phyloP scores from a whole-genome alignment of 1,140 invertebrate genomes.

The Pissodes strobi region DNA sequence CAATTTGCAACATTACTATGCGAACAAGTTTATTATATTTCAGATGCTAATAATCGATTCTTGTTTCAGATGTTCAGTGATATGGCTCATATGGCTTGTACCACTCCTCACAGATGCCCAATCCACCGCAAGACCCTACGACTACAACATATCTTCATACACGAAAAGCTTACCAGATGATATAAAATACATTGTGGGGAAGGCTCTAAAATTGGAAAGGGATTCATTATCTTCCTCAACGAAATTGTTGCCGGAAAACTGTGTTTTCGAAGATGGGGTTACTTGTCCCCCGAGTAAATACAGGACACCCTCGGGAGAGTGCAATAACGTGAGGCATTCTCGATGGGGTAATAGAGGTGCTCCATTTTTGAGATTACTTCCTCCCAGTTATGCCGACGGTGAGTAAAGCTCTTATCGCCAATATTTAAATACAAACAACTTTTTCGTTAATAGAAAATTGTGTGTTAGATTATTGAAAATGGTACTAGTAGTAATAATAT shows the following conservation, averaged over 20 bases:
- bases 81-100: conserved; percentile 21
- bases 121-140: background rate
- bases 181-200: conserved; percentile 36
- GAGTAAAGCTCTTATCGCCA: no score
- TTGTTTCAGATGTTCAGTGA: conserved; percentile 12
- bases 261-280: conserved; percentile 12
- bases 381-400: conserved; percentile 85
- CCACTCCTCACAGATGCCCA: conserved; percentile 6
- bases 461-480: no score
- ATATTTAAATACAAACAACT: no score
- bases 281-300: conserved; percentile 76
- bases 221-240: background rate
- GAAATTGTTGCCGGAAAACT: conserved; percentile 15
- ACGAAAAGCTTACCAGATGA: conserved; percentile 45
- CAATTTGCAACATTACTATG: no score
- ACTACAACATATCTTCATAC: conserved; percentile 44
- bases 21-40: no score
- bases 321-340: conserved; percentile 92
- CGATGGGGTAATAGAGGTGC: conserved; percentile 86
- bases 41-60: no score
- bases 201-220: conserved; percentile 41
- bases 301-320: conserved; percentile 84
- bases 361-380: conserved; percentile 78
- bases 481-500: no score
- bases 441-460: no score